Evolutionary conservation across 2,113 vertebrate genomes (phyloP), one percentile per base, ranked within the genome.

Genomic region (Daphoenositta chrysoptera): DNA sequence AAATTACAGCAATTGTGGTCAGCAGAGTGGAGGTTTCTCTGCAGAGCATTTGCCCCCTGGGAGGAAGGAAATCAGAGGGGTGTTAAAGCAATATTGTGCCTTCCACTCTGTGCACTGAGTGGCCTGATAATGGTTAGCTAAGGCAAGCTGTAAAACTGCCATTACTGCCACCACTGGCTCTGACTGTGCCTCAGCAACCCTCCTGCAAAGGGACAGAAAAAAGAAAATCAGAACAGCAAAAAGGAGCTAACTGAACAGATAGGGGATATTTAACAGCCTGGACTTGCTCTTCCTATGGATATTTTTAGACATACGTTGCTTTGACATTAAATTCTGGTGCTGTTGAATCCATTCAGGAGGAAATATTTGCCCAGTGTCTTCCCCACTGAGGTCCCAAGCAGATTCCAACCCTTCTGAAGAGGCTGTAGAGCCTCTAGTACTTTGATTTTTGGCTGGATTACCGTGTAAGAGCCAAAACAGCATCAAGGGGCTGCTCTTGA

Each of bases 1-100:
- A 97, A 97, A 97, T 97, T 95, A 96, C 72, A 94, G 97, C 97
- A 96, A 96, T 96, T 96, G 96, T 96, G 97, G 97, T 96, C 97
- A 97, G 95, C 30, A 96, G 93, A 83, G 92, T 95, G 92, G 87
- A 95, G 92, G 96, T 93, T 97, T 96, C 92, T 95, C 93, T 87
- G 89, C 83, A 82, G 96, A 96, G 89, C 87, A 70, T 94, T 96
- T 84, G 75, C 77, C 96, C 84, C 95, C 93, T 73, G 93, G 94
- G 96, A 97, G 95, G 94, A 97, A 97, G 94, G 90, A 94, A 96
- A 97, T 95, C 96, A 96, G 93, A 97, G 92, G 97, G 97, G 96
- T 97, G 96, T 97, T 96, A 97, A 96, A 94, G 93, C 89, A 95
- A 96, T 87, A 95, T 92, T 93, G 86, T 94, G 90, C 93, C 93